Base-by-base conservation (phyloP, 2,888 invertebrate species). In the Clivina fossor region DNA sequence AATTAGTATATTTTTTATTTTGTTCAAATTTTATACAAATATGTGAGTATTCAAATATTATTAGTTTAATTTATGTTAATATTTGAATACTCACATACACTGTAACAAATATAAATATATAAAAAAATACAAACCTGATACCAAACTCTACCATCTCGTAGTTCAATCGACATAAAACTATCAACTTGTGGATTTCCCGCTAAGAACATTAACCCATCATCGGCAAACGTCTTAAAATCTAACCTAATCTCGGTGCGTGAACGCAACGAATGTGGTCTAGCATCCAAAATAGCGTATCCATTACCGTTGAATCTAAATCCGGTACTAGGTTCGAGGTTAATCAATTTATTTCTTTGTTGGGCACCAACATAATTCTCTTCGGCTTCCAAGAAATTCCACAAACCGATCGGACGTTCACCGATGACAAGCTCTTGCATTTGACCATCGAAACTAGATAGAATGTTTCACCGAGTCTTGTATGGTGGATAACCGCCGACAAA, bases 311-410 rank as follows among this genome's bases (percentile, higher is more conserved):
- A 95, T 8, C 93, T 78, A 64, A 86, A 86, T 18, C 93, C 93
- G 0, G 88, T 89, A 3, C 83, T 84, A 0, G 85, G 83, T 47
- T 81, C 78, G 1, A 86, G 78, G 30, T 85, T 81, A 0, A 86
- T 76, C 44, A 93, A 70, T 61, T 81, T 82, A 65, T 89, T 83
- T 44, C 88, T 83, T 64, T 87, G 87, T 2, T 75, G 69, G 0
- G 89, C 87, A 0, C 88, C 90, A 61, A 83, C 79, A 59, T 84
- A 79, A 61, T 86, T 86, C 48, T 88, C n/a, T n/a, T n/a, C 85
- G 1, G 83, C 87, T 56, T 85, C 81, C 5, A 85, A 84, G 67
- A 95, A 95, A 78, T 98, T 97, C 97, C 97, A 99, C 38, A 98
- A 77, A 0, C 97, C 96, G 2, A 97, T 84, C 0, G 88, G 90